Conservation (phyloP, 2,113 vertebrate genomes). For the Psilopsiagon aymara region DNA sequence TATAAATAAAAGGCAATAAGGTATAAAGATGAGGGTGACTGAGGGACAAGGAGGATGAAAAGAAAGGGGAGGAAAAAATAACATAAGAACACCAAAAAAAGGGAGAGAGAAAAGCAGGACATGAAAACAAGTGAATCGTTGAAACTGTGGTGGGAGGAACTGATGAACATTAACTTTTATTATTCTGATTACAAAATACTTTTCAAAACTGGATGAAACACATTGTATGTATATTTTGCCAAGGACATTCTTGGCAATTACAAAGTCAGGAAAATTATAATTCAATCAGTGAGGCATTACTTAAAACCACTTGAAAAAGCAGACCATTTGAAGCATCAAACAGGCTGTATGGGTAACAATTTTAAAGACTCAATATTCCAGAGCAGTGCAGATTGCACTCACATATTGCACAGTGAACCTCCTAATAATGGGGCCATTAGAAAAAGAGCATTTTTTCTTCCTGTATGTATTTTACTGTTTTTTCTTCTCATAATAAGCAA, state of each 20-base stretch:
- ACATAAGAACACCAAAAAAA: not conserved
- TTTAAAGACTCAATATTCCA: not conserved
- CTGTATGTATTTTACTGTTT: not conserved
- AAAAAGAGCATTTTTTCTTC: not conserved
- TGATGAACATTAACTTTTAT: slow-evolving; percentile 57
- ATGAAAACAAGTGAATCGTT: not conserved
- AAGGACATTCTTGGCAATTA: slow-evolving; percentile 67
- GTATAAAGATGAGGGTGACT: not conserved
- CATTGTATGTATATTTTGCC: slow-evolving; percentile 46
- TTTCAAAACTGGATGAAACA: slow-evolving; percentile 55
- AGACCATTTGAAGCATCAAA: slow-evolving; percentile 18
- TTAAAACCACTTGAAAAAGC: slow-evolving; percentile 55
- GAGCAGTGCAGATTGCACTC: not conserved
- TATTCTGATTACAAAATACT: slow-evolving; percentile 60
- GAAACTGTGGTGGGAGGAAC: slow-evolving; percentile 50
- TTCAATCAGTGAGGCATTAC: slow-evolving; percentile 54
- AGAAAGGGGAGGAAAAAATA: not conserved
- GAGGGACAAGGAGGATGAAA: not conserved
- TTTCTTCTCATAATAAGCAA: not conserved
- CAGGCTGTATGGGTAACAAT: not conserved
- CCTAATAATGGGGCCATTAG: not conserved
- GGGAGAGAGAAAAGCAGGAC: not conserved
- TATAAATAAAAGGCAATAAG: not conserved
- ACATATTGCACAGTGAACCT: not conserved
- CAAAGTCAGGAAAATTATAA: slow-evolving; percentile 50